Conservation (phyloP, 2,113 vertebrate genomes). For the Calyptommatus sinebrachiatus region DNA sequence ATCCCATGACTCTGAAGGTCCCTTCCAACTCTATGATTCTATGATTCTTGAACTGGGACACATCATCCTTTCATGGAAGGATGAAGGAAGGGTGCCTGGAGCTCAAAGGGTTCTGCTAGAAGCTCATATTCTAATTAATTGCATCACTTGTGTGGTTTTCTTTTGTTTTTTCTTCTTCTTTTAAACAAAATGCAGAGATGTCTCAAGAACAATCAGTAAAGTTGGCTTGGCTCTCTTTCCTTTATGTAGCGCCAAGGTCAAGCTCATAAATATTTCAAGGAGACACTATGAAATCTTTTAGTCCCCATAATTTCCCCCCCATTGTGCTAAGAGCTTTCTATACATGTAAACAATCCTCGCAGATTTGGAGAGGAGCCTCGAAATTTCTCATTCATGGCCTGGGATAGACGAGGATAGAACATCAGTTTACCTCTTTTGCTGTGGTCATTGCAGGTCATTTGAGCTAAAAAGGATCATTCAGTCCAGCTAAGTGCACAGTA, state of each 20-base stretch:
- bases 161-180: neutral
- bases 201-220: neutral
- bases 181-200: neutral
- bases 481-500: too few species aligned
- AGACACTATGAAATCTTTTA: fast-evolving
- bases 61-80: constrained; percentile 2
- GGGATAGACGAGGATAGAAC: neutral
- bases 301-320: neutral
- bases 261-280: neutral
- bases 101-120: constrained; percentile 18
- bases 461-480: too few species aligned
- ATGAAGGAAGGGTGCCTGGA: neutral
- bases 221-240: fast-evolving
- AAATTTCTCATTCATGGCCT: neutral
- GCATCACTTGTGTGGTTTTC: neutral
- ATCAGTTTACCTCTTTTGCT: too few species aligned
- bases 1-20: neutral
- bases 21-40: neutral
- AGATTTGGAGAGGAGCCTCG: neutral
- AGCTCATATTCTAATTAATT: constrained; percentile 20
- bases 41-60: neutral
- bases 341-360: constrained; percentile 8
- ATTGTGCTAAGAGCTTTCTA: neutral
- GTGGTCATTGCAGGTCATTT: too few species aligned
- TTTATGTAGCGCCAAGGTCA: neutral